Evolutionary conservation across 2,888 invertebrate genomes (phyloP).

Genomic region (Emmelina monodactyla): DNA sequence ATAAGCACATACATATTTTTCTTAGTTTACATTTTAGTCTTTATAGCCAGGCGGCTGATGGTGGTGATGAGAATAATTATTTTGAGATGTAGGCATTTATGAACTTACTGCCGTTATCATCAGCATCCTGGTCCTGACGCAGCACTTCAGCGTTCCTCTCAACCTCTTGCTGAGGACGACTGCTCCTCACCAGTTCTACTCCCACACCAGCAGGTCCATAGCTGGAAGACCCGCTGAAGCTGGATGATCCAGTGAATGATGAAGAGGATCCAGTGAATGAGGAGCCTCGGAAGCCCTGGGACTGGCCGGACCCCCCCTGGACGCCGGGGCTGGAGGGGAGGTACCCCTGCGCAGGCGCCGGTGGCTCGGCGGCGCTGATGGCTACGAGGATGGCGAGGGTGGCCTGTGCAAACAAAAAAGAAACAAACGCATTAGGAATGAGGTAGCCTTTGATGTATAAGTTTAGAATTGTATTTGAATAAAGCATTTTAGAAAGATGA

Average conservation of each 20-base stretch:
- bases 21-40: too few species aligned
- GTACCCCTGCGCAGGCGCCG: not conserved
- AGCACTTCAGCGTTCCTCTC: constrained; percentile 39
- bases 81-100: not conserved
- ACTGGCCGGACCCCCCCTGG: not conserved
- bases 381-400: not conserved
- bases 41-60: too few species aligned
- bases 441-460: too few species aligned
- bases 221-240: not conserved
- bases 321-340: too few species aligned
- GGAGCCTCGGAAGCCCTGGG: not conserved
- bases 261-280: not conserved
- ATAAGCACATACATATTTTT: too few species aligned
- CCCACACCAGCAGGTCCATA: too few species aligned
- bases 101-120: constrained; percentile 33
- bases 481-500: too few species aligned
- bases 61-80: too few species aligned
- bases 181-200: too few species aligned
- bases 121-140: constrained; percentile 33
- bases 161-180: constrained; percentile 26
- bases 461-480: too few species aligned
- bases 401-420: too few species aligned
- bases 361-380: not conserved
- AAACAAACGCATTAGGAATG: too few species aligned
- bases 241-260: not conserved